Evolutionary conservation across 2,113 vertebrate species (phyloP).

Genomic region (Cisticola juncidis): DNA sequence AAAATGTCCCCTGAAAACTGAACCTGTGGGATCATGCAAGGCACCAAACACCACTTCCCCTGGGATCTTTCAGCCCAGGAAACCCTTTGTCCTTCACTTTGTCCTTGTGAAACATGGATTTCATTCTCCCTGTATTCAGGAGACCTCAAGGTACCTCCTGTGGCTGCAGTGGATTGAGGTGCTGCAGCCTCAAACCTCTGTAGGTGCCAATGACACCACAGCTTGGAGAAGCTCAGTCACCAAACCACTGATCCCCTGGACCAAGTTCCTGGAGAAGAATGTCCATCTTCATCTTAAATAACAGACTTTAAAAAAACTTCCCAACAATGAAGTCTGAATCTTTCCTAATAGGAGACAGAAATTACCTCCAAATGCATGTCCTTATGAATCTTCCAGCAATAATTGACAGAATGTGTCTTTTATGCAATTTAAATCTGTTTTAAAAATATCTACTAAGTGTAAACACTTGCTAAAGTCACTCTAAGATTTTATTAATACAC

Average conservation of each 20-base stretch:
- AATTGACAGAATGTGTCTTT: background rate
- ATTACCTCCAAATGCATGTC: background rate
- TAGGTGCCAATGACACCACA: background rate
- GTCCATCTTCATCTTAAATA: background rate
- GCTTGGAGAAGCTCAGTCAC: background rate
- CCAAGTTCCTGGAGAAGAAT: background rate
- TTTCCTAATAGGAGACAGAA: background rate
- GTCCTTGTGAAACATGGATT: background rate
- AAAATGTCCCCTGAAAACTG: background rate
- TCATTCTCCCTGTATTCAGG: background rate
- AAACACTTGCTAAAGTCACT: background rate
- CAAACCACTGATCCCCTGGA: background rate
- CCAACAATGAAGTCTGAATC: background rate
- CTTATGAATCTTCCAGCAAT: background rate
- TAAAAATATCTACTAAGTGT: background rate
- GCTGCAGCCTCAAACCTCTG: background rate
- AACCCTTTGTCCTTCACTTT: background rate
- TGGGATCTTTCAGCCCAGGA: background rate
- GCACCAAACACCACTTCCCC: background rate
- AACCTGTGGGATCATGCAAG: background rate
- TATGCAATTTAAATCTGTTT: background rate
- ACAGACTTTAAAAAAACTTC: background rate
- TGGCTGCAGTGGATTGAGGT: background rate
- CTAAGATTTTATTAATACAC: background rate
- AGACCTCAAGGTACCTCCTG: background rate